Evolutionary conservation across 1,140 invertebrate genomes (phyloP).

Genomic region (Leucophenga varia): DNA sequence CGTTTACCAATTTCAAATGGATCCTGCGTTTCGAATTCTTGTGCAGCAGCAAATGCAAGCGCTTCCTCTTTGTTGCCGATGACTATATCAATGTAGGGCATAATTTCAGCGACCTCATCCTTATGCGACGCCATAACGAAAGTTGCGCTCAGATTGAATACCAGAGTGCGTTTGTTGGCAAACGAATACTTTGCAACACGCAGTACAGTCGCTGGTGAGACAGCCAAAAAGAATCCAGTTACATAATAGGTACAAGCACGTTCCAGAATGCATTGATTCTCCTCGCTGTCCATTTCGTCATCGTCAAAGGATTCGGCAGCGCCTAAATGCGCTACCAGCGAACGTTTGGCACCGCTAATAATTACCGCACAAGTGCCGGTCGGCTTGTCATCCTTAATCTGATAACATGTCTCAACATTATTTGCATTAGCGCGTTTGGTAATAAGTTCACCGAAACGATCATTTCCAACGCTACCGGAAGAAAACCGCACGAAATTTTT

Average conservation of each 20-base stretch:
- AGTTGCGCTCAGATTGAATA: conserved; percentile 37
- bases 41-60: conserved; percentile 15
- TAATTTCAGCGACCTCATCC: conserved; percentile 4
- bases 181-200: conserved; percentile 8
- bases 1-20: conserved; percentile 28
- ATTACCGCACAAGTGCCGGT: conserved; percentile 91
- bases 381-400: conserved; percentile 70
- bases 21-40: conserved; percentile 26
- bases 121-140: conserved; percentile 30
- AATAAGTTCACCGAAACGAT: conserved; percentile 86
- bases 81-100: conserved; percentile 26
- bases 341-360: conserved; percentile 54
- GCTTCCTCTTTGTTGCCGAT: conserved; percentile 36
- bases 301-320: conserved; percentile 27
- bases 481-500: conserved; percentile 78
- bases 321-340: conserved; percentile 36
- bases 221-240: conserved; percentile 38
- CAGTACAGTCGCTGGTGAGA: conserved; percentile 13
- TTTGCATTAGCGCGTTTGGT: conserved; percentile 74
- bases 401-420: conserved; percentile 85
- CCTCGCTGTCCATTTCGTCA: conserved; percentile 26
- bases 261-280: conserved; percentile 24
- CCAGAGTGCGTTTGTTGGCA: conserved; percentile 11
- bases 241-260: conserved; percentile 22
- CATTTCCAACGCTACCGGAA: conserved; percentile 94